Base-by-base conservation (phyloP, 2,888 invertebrate genomes). In the Portevinia maculata region DNA sequence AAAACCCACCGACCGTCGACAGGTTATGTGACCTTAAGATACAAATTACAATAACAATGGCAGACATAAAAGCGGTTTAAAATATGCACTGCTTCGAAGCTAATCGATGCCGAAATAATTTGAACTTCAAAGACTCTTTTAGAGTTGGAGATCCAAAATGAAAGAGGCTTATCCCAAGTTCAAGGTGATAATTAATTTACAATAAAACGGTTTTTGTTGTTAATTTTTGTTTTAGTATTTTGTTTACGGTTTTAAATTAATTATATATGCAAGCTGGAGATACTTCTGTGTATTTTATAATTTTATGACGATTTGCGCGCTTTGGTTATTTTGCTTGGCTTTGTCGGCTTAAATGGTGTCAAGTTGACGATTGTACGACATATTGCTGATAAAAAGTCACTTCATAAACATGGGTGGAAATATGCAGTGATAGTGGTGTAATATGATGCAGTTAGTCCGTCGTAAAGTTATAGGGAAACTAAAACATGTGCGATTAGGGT, bases 111-210 rank as follows among this genome's bases (percentile, higher is more conserved):
- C 19, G 19, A 21, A 44, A 6, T 1, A 8, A 1, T 34, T 34
- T 34, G 9, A 9, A 34, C 9, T 44, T 44, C 19, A 8, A 44
- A 44, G 19, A 3, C 17, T 17, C 19, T 9, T 6, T 41, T 13
- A 2, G n/a, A 8, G n/a, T 17, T 39, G 13, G 34, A 32, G 24
- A 57, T 17, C 19, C 44, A 9, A 55, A 57, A 57, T 13, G 32
- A 28, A 57, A 28, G 15, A 39, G 24, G 19, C 32, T 41, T 57
- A 41, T 24, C 24, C 28, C 57, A 57, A 57, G 57, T 57, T 57
- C 57, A 57, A 57, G 57, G 57, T 39, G 57, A 41, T 32, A 57
- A 57, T 57, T 57, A 57, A 39, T 57, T 57, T 28, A 37, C 55
- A 37, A 55, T 34, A 55, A 55, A 55, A 15, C 57, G 39, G 39